phyloP scores from a whole-genome alignment of 2,888 invertebrate species.

The Drosophila bunnanda region DNA sequence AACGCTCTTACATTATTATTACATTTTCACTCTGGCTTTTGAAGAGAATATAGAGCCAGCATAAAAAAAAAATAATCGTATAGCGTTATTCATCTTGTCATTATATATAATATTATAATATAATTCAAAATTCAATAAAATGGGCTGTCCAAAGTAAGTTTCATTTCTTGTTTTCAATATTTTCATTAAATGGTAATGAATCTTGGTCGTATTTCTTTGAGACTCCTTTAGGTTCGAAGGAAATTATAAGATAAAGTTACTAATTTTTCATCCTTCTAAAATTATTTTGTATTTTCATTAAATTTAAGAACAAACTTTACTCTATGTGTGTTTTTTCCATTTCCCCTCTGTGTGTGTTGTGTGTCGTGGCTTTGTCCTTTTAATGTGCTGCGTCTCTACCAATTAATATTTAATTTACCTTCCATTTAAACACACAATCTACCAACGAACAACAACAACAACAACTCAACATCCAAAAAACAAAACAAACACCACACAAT shows the following conservation, averaged over 20 bases:
- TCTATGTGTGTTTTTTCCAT: background rate
- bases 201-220: background rate
- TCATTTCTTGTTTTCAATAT: background rate
- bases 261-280: background rate
- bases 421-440: constrained; percentile 47
- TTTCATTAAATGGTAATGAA: background rate
- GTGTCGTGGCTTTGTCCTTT: constrained; percentile 26
- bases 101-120: too few relatives aligned
- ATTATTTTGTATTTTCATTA: background rate
- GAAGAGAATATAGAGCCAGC: too few relatives aligned
- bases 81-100: background rate
- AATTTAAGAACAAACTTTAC: background rate
- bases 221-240: background rate
- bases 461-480: constrained; percentile 14
- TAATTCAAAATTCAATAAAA: too few relatives aligned
- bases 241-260: background rate
- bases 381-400: constrained; percentile 38
- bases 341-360: constrained; percentile 17
- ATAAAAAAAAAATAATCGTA: background rate
- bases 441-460: constrained; percentile 42
- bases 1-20: background rate
- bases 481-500: constrained; percentile 18
- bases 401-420: constrained; percentile 64
- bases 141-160: background rate
- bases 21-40: background rate